Base-by-base conservation (phyloP, 30 jellyfish, hydroid and myxozoan genomes). In the Morbakka virulenta region DNA sequence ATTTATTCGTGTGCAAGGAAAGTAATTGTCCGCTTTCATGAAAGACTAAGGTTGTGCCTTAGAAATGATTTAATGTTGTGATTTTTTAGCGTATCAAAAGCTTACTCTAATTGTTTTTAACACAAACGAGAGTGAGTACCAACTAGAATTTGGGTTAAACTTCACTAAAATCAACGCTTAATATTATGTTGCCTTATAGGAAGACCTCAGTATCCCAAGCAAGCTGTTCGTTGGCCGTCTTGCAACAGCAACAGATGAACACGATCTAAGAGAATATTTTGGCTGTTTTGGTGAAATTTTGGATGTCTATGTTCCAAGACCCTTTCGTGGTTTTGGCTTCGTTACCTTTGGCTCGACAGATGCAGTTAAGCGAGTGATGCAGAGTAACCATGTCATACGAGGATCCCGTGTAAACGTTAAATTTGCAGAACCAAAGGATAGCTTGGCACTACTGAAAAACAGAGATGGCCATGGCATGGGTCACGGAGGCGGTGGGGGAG, bases 301-400 rank as follows among this genome's bases (percentile, higher is more conserved):
- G 0, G 98, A 91, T 64, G 91, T 91, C 17, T 91, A 91, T 66
- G 75, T 91, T 6, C 98, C 98, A 36, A 91, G 70, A 52, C 98
- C 98, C n/a, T 91, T 84, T 69, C 98, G 98, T 73, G 96, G 96
- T 25, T 91, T 84, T 75, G 98, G 98, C 3, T 91, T 91, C 64
- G 87, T 91, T 14, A 91, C 98, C 20, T 91, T 77, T 74, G 95
- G 93, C 33, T 70, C 83, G 47, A 79, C 98, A 62, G 96, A 84
- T 32, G 69, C 84, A 0, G 96, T 87, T 22, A 74, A 78, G 67
- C 26, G 79, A 32, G 96, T 79, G 0, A 72, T 91, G 87, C 86
- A 84, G 28, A 85, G 80, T 29, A 70, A 65, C 41, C 98, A 91
- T 50, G 50, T 79, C 9, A 64, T 82, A 1, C 61, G 83, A 62